Conservation (phyloP, 2,888 invertebrate species). For the Trypoxylon attenuatum region DNA sequence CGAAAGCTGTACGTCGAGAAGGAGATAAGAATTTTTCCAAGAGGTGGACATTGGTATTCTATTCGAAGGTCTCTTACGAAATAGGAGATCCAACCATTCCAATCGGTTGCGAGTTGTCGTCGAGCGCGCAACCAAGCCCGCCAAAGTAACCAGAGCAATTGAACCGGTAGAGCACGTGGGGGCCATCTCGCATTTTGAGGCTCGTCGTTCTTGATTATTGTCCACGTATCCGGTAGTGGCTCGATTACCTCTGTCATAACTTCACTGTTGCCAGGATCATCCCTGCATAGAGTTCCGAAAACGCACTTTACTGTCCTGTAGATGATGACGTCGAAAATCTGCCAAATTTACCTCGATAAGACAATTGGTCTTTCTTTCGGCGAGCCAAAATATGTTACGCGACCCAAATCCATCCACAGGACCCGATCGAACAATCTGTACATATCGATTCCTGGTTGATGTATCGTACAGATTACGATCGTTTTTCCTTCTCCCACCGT, state of each 20-base stretch:
- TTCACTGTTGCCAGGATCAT: too few species aligned
- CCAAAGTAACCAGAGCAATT: slow-evolving; percentile 74
- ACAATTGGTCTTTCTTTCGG: slow-evolving; percentile 46
- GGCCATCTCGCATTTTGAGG: too few species aligned
- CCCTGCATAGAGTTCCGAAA: too few species aligned
- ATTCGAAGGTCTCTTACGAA: slow-evolving; percentile 29
- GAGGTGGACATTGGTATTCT: not conserved
- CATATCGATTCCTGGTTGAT: slow-evolving; percentile 77
- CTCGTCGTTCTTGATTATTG: too few species aligned
- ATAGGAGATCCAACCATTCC: slow-evolving; percentile 36
- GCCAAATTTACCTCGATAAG: slow-evolving; percentile 49
- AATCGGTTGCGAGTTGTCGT: slow-evolving; percentile 60
- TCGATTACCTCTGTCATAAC: too few species aligned
- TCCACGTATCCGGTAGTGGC: too few species aligned
- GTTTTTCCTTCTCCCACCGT: slow-evolving; percentile 71
- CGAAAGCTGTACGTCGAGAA: slow-evolving; percentile 63
- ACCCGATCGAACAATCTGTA: slow-evolving; percentile 76
- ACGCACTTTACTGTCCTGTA: too few species aligned
- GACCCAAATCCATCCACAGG: slow-evolving; percentile 76
- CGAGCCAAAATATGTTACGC: slow-evolving; percentile 72
- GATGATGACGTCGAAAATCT: too few species aligned
- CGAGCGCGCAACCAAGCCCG: slow-evolving; percentile 72
- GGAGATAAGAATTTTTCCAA: not conserved
- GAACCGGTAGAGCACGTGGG: slow-evolving; percentile 72
- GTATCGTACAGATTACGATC: slow-evolving; percentile 77